phyloP scores from a whole-genome alignment of 2,797 vertebrate genomes.

The Dallia pectoralis region DNA sequence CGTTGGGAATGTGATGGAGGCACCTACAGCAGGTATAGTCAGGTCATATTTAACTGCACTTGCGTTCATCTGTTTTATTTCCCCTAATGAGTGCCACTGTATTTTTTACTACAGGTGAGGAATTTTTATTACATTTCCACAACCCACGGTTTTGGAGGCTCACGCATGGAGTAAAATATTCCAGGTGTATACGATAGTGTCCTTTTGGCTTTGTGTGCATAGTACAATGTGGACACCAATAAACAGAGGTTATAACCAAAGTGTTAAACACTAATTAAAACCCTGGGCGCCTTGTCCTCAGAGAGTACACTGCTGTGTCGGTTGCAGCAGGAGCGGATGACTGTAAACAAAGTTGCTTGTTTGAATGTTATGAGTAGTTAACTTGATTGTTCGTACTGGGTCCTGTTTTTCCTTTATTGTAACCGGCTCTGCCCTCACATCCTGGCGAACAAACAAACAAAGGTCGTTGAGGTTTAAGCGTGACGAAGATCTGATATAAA shows the following conservation, averaged over 20 bases:
- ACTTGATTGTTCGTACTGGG: neutral
- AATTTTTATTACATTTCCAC: slow-evolving; percentile 59
- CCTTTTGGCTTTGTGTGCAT: slow-evolving; percentile 14
- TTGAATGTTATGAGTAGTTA: neutral
- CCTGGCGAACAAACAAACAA: neutral
- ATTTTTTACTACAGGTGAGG: slow-evolving; percentile 50
- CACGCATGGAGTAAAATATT: slow-evolving; percentile 14
- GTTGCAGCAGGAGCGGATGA: neutral
- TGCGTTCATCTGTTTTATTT: slow-evolving; percentile 44
- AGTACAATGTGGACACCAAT: neutral
- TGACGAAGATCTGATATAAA: too few species aligned
- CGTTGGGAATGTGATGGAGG: slow-evolving; percentile 24
- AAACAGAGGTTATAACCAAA: neutral
- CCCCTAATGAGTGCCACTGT: slow-evolving; percentile 51
- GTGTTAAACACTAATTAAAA: neutral
- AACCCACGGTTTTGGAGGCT: slow-evolving; percentile 30
- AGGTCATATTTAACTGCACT: slow-evolving; percentile 31
- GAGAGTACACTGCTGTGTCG: neutral
- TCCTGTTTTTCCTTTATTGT: neutral
- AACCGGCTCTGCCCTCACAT: neutral
- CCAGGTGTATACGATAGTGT: slow-evolving; percentile 27
- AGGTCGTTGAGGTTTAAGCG: too few species aligned
- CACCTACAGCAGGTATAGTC: slow-evolving; percentile 9
- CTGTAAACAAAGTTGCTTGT: slow-evolving; percentile 1
- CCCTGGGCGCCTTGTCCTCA: neutral